These are phyloP conservation scores for Solenopsis invicta DNA, from an alignment of 1,140 invertebrate species.

Conservation along the genomic window DNA sequence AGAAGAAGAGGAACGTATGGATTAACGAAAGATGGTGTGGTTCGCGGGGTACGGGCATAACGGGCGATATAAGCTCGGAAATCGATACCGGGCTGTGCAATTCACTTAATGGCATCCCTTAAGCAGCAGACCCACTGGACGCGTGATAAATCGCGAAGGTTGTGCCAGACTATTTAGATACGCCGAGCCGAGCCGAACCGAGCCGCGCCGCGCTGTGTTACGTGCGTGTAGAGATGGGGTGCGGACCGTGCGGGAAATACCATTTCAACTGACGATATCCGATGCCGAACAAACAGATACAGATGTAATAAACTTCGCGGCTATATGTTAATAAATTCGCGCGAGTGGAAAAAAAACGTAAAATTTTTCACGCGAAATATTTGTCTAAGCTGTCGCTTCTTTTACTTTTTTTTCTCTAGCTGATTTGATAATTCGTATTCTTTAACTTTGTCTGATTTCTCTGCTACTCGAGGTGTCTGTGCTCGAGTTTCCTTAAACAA, in stretches of 20 bases:
- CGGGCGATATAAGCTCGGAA: slow-evolving; percentile 40
- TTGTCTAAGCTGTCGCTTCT: not conserved
- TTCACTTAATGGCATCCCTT: slow-evolving; percentile 74
- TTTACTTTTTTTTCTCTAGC: not conserved
- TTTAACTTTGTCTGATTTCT: not conserved
- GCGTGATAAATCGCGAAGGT: slow-evolving; percentile 72
- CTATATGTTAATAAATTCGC: slow-evolving; percentile 39
- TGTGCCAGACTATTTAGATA: slow-evolving; percentile 70
- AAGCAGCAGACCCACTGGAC: slow-evolving; percentile 67
- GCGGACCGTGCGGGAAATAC: slow-evolving; percentile 16
- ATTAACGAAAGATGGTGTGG: slow-evolving; percentile 66
- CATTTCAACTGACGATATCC: slow-evolving; percentile 18
- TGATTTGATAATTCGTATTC: slow-evolving; percentile 7
- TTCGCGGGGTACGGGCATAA: slow-evolving; percentile 53
- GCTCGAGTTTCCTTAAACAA: not conserved
- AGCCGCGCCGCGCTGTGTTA: no score
- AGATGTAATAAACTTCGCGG: not conserved
- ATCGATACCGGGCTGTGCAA: slow-evolving; percentile 73
- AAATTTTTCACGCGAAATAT: not conserved
- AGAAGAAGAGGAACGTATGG: not conserved
- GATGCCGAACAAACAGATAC: not conserved
- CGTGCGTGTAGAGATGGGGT: slow-evolving; percentile 1
- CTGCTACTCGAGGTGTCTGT: not conserved
- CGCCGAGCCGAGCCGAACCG: no score
- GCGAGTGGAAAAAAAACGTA: not conserved